These are phyloP conservation scores for Clepsis dumicolana DNA, from an alignment of 2,888 invertebrate genomes.

Conservation along the genomic window DNA sequence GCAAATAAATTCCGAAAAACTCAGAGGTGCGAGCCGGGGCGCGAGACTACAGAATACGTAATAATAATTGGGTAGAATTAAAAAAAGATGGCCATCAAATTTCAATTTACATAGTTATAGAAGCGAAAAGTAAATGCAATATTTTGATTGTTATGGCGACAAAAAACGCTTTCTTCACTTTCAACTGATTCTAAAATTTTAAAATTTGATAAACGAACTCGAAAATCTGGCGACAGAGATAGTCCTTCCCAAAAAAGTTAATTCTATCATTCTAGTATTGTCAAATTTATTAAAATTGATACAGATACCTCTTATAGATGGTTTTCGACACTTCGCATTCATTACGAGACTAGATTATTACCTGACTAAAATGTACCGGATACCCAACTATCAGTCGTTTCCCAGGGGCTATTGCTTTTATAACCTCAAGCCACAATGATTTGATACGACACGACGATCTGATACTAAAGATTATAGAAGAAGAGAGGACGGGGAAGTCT, in stretches of 20 bases:
- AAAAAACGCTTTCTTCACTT: no score
- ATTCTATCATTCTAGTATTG: not conserved
- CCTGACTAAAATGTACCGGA: not conserved
- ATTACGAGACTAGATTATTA: constrained; percentile 1
- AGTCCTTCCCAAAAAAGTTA: no score
- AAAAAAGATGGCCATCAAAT: constrained; percentile 1
- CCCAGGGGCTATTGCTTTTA: no score
- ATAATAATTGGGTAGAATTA: not conserved
- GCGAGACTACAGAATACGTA: not conserved
- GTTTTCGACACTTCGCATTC: not conserved
- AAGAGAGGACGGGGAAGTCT: no score
- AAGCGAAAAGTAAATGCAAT: not conserved
- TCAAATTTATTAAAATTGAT: not conserved
- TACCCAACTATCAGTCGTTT: not conserved
- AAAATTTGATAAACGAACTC: not conserved
- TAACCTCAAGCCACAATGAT: no score
- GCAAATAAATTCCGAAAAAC: no score
- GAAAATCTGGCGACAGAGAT: no score
- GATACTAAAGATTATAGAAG: no score
- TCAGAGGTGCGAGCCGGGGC: no score
- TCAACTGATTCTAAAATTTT: no score
- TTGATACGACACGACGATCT: no score
- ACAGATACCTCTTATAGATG: not conserved
- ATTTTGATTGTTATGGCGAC: not conserved
- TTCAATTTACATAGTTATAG: not conserved